A percentile compares a stretch with the other conserved stretches of the same genome.
Evolutionary conservation across 1,140 invertebrate species (phyloP).

Genomic region (Megathymus violae): DNA sequence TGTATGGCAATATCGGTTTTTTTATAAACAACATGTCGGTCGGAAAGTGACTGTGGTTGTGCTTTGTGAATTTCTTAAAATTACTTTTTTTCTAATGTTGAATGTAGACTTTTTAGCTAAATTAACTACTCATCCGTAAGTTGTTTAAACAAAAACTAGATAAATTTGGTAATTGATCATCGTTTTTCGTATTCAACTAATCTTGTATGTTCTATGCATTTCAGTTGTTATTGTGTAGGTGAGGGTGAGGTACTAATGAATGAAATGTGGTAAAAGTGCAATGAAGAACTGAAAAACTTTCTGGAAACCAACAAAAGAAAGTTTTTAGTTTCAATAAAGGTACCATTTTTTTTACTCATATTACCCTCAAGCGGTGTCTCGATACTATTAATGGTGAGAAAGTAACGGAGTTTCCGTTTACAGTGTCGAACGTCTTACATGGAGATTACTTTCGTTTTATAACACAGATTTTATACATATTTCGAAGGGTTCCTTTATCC

Average conservation of each 20-base stretch:
- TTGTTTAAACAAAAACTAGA: conserved; percentile 16
- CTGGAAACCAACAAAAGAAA: conserved; percentile 45
- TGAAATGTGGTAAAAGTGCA: conserved; percentile 74
- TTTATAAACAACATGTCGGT: conserved; percentile 71
- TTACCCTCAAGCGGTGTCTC: conserved; percentile 25
- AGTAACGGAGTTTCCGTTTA: conserved; percentile 75
- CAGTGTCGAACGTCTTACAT: conserved; percentile 66
- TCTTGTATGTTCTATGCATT: conserved; percentile 59
- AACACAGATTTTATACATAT: conserved; percentile 53
- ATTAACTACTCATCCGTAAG: conserved; percentile 39
- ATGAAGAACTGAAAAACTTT: conserved; percentile 53
- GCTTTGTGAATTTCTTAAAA: conserved; percentile 59
- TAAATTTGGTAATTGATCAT: conserved; percentile 10
- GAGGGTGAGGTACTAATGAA: conserved; percentile 71
- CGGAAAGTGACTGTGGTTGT: conserved; percentile 53
- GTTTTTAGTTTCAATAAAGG: conserved; percentile 52
- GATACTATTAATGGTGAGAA: conserved; percentile 48
- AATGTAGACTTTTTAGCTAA: conserved; percentile 41
- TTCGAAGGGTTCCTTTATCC: conserved; percentile 53
- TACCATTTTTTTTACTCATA: conserved; percentile 46
- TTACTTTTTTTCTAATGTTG: conserved; percentile 28
- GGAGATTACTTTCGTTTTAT: conserved; percentile 58
- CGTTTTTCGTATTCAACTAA: conserved; percentile 38
- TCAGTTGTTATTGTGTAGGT: conserved; percentile 71
- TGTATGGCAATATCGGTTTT: conserved; percentile 55